Evolutionary conservation across 2,797 vertebrate species (phyloP).

Genomic region (Balearica regulorum): DNA sequence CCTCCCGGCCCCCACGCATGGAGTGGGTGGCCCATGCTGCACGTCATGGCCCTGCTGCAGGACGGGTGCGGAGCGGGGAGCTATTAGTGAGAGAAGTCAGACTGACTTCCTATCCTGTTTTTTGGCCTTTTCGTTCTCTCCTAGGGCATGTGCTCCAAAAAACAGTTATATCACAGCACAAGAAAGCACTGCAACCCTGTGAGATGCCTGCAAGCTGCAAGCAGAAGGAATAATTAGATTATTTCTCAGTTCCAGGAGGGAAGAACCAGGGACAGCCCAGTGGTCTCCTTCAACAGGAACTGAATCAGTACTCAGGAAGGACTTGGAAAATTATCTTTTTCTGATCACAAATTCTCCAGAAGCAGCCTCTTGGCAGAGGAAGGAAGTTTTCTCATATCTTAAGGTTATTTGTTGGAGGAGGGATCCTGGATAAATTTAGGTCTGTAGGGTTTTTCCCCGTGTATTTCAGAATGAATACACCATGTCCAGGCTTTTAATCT

Average conservation of each 20-base stretch:
- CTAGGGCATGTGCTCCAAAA: neutral
- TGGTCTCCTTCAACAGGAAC: neutral
- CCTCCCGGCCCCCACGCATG: fast-evolving
- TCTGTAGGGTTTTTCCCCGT: neutral
- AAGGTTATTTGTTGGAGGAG: neutral
- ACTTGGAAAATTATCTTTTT: neutral
- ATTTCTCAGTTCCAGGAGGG: neutral
- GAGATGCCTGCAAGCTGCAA: neutral
- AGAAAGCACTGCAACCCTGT: neutral
- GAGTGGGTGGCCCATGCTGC: neutral
- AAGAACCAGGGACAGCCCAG: neutral
- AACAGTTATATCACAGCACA: fast-evolving
- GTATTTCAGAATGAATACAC: neutral
- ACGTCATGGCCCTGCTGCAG: fast-evolving
- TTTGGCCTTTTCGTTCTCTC: neutral
- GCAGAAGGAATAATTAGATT: neutral
- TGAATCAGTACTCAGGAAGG: neutral
- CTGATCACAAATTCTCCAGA: neutral
- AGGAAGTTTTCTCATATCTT: neutral
- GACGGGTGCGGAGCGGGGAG: fast-evolving
- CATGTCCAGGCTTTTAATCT: neutral
- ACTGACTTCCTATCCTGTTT: neutral
- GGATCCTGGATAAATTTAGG: neutral
- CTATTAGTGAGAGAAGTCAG: neutral
- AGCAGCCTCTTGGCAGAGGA: neutral